These are phyloP conservation scores for Mesopsocus fuscifrons DNA, from an alignment of 2,888 invertebrate genomes.

Conservation along the genomic window DNA sequence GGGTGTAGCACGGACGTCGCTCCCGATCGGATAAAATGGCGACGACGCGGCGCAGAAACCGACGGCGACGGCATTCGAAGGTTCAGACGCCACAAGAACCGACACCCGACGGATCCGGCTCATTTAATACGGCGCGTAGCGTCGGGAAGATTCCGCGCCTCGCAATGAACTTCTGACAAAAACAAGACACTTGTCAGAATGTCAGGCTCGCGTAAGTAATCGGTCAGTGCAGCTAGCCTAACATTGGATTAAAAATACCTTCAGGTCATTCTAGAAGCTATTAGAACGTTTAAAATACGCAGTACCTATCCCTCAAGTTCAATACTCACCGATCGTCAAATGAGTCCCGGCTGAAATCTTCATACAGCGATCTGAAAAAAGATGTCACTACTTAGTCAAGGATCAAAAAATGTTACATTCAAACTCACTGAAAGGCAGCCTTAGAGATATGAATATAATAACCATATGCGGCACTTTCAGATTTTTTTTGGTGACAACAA, in stretches of 20 bases:
- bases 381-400: slow-evolving; percentile 25
- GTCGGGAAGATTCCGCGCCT: slow-evolving; percentile 64
- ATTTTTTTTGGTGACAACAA: too few relatives aligned
- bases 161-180: slow-evolving; percentile 52
- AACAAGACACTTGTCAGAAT: slow-evolving; percentile 13
- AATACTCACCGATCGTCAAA: slow-evolving; percentile 56
- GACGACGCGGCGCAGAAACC: background rate
- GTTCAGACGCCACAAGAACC: background rate
- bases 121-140: slow-evolving; percentile 64
- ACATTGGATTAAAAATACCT: too few relatives aligned
- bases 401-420: slow-evolving; percentile 18
- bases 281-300: too few relatives aligned
- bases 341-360: slow-evolving; percentile 74
- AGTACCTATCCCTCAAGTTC: slow-evolving; percentile 11
- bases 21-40: too few relatives aligned
- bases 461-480: too few relatives aligned
- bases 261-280: too few relatives aligned
- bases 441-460: too few relatives aligned
- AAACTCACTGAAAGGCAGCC: too few relatives aligned
- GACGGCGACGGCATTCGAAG: background rate
- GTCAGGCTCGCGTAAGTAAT: background rate
- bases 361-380: slow-evolving; percentile 46
- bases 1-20: too few relatives aligned
- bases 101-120: slow-evolving; percentile 1
- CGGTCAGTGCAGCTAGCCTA: too few relatives aligned